Conservation (phyloP, 2,888 invertebrate species). For the Drosophila austrosaltans region DNA sequence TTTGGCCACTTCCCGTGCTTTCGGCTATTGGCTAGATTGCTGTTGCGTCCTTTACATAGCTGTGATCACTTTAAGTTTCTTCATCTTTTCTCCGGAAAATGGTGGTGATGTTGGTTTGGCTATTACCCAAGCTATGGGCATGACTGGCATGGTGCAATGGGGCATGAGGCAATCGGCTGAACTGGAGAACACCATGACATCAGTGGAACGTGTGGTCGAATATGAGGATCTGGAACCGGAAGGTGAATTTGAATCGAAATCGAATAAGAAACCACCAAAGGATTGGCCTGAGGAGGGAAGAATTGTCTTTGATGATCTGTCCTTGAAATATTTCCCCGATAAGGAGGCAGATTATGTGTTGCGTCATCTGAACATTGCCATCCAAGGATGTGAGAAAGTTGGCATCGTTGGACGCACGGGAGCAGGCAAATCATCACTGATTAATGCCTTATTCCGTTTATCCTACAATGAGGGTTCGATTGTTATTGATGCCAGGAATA, state of each 20-base stretch:
- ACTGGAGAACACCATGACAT: conserved; percentile 93
- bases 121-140: conserved; percentile 91
- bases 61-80: conserved; percentile 93
- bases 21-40: conserved; percentile 96
- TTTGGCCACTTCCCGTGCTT: conserved; percentile 94
- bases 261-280: conserved; percentile 87
- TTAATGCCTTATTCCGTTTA: conserved; percentile 90
- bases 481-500: conserved; percentile 91
- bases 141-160: conserved; percentile 90
- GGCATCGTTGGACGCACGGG: conserved; percentile 90
- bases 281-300: conserved; percentile 90
- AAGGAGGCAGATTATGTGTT: conserved; percentile 89
- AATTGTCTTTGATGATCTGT: conserved; percentile 88
- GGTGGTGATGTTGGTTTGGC: conserved; percentile 91
- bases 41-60: conserved; percentile 94
- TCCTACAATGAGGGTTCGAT: conserved; percentile 91
- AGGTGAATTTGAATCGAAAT: conserved; percentile 87
- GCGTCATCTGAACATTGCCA: conserved; percentile 87
- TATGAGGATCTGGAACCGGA: conserved; percentile 85
- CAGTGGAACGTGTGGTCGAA: conserved; percentile 92
- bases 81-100: conserved; percentile 87
- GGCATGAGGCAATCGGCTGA: conserved; percentile 97
- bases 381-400: conserved; percentile 88
- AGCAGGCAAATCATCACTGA: conserved; percentile 89
- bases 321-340: conserved; percentile 88